A percentile compares a stretch with the other conserved stretches of the same genome.
phyloP scores from a whole-genome alignment of 2,888 invertebrate species.

The Drosophila mercatorum region DNA sequence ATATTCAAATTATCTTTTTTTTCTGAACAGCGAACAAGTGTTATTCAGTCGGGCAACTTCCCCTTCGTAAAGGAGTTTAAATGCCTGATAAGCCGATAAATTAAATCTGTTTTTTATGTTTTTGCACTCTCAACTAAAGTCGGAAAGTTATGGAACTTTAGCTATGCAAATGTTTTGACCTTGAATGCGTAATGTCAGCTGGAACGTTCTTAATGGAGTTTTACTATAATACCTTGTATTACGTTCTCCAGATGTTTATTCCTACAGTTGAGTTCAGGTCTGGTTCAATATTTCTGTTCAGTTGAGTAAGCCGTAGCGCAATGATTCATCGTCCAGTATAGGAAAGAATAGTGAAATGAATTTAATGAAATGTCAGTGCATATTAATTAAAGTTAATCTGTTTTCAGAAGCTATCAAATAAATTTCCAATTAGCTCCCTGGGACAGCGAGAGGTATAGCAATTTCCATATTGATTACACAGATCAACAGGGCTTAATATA shows the following conservation, averaged over 20 bases:
- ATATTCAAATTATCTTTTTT: background rate
- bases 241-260: background rate
- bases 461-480: too few relatives aligned
- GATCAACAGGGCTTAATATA: too few relatives aligned
- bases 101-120: background rate
- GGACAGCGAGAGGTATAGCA: too few relatives aligned
- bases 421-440: too few relatives aligned
- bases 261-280: background rate
- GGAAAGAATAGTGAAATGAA: too few relatives aligned
- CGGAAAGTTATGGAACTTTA: background rate
- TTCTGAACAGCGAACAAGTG: background rate
- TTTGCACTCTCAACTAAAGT: background rate
- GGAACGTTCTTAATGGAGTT: background rate
- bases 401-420: too few relatives aligned
- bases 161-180: background rate
- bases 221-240: background rate
- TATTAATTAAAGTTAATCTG: too few relatives aligned
- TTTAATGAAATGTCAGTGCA: too few relatives aligned
- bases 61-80: background rate
- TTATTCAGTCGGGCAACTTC: background rate
- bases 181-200: background rate
- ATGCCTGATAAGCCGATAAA: background rate
- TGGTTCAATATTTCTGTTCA: background rate
- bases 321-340: background rate
- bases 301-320: background rate